phyloP scores from a whole-genome alignment of 2,113 vertebrate species.

The Pomatostomus ruficeps region DNA sequence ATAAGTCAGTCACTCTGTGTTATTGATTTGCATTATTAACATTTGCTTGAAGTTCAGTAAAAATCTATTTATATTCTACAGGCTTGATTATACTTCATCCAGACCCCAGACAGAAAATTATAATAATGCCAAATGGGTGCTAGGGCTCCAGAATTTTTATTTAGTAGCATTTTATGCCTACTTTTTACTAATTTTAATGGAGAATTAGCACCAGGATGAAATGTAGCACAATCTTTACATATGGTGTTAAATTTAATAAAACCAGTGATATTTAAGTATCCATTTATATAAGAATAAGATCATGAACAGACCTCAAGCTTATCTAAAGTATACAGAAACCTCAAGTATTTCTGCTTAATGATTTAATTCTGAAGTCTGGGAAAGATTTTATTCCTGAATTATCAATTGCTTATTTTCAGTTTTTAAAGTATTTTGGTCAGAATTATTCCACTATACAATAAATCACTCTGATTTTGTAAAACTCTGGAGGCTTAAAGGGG shows the following conservation, averaged over 20 bases:
- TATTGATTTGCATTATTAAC: slow-evolving; percentile 16
- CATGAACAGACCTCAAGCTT: not conserved
- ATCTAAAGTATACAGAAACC: not conserved
- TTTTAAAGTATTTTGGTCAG: not conserved
- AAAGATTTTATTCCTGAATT: not conserved
- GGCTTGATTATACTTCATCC: not conserved
- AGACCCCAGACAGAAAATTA: not conserved
- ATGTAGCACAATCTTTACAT: not conserved
- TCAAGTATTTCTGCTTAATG: not conserved
- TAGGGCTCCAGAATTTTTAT: not conserved
- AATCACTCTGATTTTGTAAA: not conserved
- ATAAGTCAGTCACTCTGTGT: not conserved
- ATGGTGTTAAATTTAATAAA: slow-evolving; percentile 23
- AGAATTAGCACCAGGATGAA: not conserved
- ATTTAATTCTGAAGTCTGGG: not conserved
- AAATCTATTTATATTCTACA: slow-evolving; percentile 8
- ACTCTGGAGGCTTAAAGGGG: not conserved
- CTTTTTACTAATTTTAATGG: not conserved
- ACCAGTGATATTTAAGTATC: slow-evolving; percentile 7
- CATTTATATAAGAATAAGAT: not conserved
- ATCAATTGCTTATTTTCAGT: not conserved
- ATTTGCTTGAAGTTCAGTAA: not conserved
- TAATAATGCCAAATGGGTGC: not conserved
- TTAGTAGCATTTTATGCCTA: not conserved
- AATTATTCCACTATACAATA: not conserved